These are phyloP conservation scores for Machaerirhynchus nigripectus DNA, from an alignment of 2,113 vertebrate genomes.

Conservation along the genomic window DNA sequence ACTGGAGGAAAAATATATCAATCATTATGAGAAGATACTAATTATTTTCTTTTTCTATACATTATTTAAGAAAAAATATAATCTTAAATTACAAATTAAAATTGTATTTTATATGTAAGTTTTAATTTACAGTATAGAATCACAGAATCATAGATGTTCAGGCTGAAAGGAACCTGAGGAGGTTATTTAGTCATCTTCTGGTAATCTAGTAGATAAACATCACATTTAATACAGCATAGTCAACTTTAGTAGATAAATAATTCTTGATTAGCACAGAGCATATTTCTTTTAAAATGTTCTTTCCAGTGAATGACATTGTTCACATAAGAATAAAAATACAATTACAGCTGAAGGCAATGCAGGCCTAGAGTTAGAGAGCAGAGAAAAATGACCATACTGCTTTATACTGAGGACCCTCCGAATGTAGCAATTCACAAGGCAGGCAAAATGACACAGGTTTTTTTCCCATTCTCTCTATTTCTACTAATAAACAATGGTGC, in stretches of 20 bases:
- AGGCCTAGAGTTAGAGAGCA: not conserved
- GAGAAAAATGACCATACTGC: not conserved
- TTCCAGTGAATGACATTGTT: slow-evolving; percentile 21
- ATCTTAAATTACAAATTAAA: not conserved
- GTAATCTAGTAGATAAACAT: slow-evolving; percentile 25
- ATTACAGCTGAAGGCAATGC: not conserved
- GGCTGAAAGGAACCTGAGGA: not conserved
- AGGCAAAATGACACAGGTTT: not conserved
- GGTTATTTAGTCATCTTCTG: slow-evolving; percentile 6
- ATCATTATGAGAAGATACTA: not conserved
- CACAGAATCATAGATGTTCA: not conserved
- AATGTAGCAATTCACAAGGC: not conserved
- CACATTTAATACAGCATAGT: slow-evolving; percentile 13
- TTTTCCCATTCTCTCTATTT: not conserved
- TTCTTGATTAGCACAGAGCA: slow-evolving; percentile 34
- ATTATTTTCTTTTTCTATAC: not conserved
- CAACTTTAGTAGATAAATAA: slow-evolving; percentile 27
- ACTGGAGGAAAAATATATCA: slow-evolving; percentile 17
- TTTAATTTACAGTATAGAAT: not conserved
- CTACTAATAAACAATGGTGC: not conserved
- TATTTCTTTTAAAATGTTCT: slow-evolving; percentile 24
- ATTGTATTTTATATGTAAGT: not conserved
- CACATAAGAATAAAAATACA: slow-evolving; percentile 27
- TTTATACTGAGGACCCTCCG: not conserved
- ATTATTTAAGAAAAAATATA: not conserved